Evolutionary conservation across 2,888 invertebrate species (phyloP).

Genomic region (Eristalis intricaria): DNA sequence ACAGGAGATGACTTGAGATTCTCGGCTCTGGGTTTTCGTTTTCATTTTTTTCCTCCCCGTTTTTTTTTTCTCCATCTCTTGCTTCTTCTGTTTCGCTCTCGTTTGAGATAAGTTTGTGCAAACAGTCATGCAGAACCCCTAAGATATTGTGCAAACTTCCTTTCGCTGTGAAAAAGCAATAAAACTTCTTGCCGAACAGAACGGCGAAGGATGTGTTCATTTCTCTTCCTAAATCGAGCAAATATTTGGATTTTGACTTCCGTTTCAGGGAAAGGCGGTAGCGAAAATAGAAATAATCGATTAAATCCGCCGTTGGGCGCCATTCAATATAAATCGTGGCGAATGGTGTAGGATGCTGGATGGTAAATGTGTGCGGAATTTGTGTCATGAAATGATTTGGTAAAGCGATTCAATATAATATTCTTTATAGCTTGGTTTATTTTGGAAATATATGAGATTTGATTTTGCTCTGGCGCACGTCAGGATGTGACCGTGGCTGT

Average conservation of each 20-base stretch:
- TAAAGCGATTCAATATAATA: slow-evolving; percentile 26
- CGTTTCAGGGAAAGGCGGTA: slow-evolving; percentile 17
- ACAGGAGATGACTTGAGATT: slow-evolving; percentile 52
- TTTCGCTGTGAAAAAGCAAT: slow-evolving; percentile 59
- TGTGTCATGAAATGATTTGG: slow-evolving; percentile 14
- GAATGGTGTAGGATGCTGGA: neutral
- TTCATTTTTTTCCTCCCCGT: neutral
- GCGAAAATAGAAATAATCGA: slow-evolving; percentile 54
- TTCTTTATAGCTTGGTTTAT: slow-evolving; percentile 1
- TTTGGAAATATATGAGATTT: slow-evolving; percentile 1
- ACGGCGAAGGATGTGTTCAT: slow-evolving; percentile 61
- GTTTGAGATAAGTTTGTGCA: slow-evolving; percentile 57
- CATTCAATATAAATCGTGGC: neutral
- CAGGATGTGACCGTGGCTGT: neutral
- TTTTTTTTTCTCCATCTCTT: neutral
- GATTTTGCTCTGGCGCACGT: neutral
- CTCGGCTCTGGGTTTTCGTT: neutral
- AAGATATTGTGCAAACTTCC: slow-evolving; percentile 70
- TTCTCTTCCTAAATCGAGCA: slow-evolving; percentile 69
- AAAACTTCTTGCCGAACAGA: slow-evolving; percentile 56
- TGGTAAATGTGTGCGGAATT: neutral
- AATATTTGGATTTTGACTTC: slow-evolving; percentile 71
- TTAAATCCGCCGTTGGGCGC: slow-evolving; percentile 44
- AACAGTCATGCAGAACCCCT: slow-evolving; percentile 58
- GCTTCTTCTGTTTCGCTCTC: neutral